These are phyloP conservation scores for Actenoides hombroni DNA, from an alignment of 2,113 vertebrate genomes.

Conservation along the genomic window DNA sequence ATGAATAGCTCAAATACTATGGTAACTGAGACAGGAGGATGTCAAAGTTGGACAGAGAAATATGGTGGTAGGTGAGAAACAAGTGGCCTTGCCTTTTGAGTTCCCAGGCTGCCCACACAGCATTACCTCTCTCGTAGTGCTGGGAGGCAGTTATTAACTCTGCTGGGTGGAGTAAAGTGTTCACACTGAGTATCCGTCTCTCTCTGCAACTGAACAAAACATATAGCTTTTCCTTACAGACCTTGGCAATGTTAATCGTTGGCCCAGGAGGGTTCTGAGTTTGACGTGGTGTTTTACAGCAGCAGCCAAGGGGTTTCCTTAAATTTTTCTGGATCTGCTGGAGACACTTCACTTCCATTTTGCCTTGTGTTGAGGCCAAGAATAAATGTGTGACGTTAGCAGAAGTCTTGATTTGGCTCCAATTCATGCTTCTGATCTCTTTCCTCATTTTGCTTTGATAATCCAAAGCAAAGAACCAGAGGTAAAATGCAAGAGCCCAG, in stretches of 20 bases:
- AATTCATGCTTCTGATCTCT: not conserved
- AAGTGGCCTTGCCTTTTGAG: not conserved
- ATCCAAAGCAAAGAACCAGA: not conserved
- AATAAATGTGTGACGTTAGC: not conserved
- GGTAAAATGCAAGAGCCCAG: not conserved
- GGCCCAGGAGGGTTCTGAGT: not conserved
- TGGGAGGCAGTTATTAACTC: not conserved
- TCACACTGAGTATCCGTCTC: not conserved
- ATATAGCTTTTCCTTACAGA: not conserved
- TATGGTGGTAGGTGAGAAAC: not conserved
- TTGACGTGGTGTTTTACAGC: rapidly evolving
- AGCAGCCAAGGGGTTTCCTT: not conserved
- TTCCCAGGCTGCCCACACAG: not conserved
- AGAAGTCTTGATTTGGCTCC: not conserved
- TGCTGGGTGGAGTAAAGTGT: not conserved
- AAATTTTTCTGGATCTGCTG: not conserved
- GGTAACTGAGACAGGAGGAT: not conserved
- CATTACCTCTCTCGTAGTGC: not conserved
- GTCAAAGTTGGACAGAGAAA: not conserved
- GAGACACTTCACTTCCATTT: not conserved
- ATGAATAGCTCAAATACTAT: not conserved
- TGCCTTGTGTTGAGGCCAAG: not conserved
- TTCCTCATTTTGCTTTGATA: not conserved
- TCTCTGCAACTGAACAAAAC: not conserved
- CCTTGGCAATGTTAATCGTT: not conserved